These are phyloP conservation scores for Baccha elongata DNA, from an alignment of 2,888 invertebrate species.

Conservation along the genomic window DNA sequence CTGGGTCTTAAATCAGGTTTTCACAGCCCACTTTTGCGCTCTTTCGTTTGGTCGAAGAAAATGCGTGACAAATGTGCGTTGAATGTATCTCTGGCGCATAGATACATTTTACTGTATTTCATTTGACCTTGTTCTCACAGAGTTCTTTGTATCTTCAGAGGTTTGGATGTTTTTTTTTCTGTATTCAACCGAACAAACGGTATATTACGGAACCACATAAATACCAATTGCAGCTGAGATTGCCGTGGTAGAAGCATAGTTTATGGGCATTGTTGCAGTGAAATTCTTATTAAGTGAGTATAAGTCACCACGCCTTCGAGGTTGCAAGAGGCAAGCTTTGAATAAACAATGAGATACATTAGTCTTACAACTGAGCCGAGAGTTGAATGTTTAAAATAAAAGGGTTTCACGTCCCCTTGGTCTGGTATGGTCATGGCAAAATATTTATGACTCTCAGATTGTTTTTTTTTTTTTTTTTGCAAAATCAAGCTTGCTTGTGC, in stretches of 20 bases:
- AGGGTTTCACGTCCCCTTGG: conserved; percentile 9
- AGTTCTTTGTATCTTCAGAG: conserved; percentile 14
- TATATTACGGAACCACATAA: conserved; percentile 41
- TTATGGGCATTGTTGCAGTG: conserved; percentile 48
- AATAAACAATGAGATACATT: conserved; percentile 55
- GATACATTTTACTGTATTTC: conserved; percentile 11
- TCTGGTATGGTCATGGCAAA: background rate
- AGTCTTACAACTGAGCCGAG: background rate
- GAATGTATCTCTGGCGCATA: conserved; percentile 23
- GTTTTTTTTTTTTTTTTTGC: background rate
- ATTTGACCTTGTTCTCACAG: conserved; percentile 61
- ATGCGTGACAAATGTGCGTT: conserved; percentile 43
- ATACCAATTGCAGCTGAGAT: conserved; percentile 2
- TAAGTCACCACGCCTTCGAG: conserved; percentile 52
- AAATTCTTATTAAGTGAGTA: conserved; percentile 59
- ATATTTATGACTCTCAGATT: conserved; percentile 12
- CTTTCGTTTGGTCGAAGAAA: background rate
- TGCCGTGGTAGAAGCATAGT: conserved; percentile 7
- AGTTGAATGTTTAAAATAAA: conserved; percentile 13
- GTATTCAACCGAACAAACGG: conserved; percentile 22
- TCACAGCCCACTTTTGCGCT: conserved; percentile 20
- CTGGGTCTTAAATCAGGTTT: conserved; percentile 28
- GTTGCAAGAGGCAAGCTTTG: conserved; percentile 43
- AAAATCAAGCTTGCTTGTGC: background rate
- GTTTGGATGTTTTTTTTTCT: background rate